Conservation (phyloP, 2,888 invertebrate genomes). For the Gasteruption jaculator region DNA sequence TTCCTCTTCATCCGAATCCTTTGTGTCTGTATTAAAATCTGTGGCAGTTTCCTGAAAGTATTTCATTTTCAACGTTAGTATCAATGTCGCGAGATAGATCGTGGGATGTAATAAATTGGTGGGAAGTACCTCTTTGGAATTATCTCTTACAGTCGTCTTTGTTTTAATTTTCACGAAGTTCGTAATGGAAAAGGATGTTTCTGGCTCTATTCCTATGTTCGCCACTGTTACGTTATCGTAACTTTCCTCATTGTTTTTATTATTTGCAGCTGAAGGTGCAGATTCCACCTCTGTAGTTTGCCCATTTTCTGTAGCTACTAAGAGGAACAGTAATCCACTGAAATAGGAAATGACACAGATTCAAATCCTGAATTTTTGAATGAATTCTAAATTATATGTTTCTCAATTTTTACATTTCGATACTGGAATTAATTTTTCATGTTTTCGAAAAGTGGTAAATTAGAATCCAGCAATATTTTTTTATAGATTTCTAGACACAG, state of each 20-base stretch:
- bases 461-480: too few relatives aligned
- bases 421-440: neutral
- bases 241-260: slow-evolving; percentile 21
- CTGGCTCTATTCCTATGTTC: slow-evolving; percentile 12
- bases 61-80: slow-evolving; percentile 20
- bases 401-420: neutral
- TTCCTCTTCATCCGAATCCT: slow-evolving; percentile 15
- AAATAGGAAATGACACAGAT: slow-evolving; percentile 33
- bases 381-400: neutral
- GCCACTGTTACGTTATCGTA: slow-evolving; percentile 31
- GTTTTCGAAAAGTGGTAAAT: too few relatives aligned
- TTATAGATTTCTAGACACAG: too few relatives aligned
- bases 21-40: neutral
- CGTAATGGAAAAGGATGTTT: neutral
- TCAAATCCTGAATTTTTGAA: neutral
- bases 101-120: too few relatives aligned
- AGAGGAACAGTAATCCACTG: slow-evolving; percentile 60
- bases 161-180: too few relatives aligned
- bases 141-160: too few relatives aligned
- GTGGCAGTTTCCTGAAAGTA: slow-evolving; percentile 22
- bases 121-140: too few relatives aligned
- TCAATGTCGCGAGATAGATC: slow-evolving; percentile 18
- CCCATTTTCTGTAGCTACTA: slow-evolving; percentile 58
- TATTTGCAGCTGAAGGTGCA: slow-evolving; percentile 25
- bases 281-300: slow-evolving; percentile 54